A percentile compares a stretch with the other conserved stretches of the same genome.
phyloP scores from a whole-genome alignment of 2,888 invertebrate genomes.

The Ophonus ardosiacus region DNA sequence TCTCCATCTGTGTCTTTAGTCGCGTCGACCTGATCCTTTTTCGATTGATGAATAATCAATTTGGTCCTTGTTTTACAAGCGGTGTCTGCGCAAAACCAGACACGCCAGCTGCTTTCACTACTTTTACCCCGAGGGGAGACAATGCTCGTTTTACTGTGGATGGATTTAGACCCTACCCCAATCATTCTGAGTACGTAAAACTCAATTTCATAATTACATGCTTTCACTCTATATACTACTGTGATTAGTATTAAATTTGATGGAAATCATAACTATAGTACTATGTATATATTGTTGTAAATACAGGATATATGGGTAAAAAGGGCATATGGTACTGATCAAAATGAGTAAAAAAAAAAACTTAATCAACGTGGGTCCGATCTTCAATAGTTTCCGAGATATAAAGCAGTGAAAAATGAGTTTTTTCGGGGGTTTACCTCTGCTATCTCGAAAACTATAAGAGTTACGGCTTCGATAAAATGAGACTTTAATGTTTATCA shows the following conservation, averaged over 20 bases:
- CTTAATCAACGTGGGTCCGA: too few species aligned
- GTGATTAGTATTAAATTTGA: background rate
- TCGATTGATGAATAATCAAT: constrained; percentile 77
- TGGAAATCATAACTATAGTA: background rate
- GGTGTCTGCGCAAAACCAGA: constrained; percentile 67
- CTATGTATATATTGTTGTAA: background rate
- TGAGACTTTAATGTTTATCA: too few species aligned
- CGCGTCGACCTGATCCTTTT: constrained; percentile 71
- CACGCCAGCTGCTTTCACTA: constrained; percentile 49
- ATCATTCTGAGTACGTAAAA: background rate
- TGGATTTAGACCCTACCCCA: background rate
- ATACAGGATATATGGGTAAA: too few species aligned
- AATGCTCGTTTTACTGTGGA: background rate
- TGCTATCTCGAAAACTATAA: too few species aligned
- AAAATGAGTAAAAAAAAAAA: too few species aligned
- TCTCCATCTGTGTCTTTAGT: constrained; percentile 51
- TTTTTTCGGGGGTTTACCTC: too few species aligned
- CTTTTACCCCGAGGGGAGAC: constrained; percentile 5
- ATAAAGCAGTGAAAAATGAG: too few species aligned
- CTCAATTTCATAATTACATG: background rate
- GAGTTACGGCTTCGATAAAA: too few species aligned
- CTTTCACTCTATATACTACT: background rate
- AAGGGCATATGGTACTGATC: too few species aligned
- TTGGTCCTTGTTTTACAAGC: constrained; percentile 75
- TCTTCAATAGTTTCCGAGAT: too few species aligned